phyloP scores from a whole-genome alignment of 2,797 vertebrate genomes.

The Tadarida brasiliensis region DNA sequence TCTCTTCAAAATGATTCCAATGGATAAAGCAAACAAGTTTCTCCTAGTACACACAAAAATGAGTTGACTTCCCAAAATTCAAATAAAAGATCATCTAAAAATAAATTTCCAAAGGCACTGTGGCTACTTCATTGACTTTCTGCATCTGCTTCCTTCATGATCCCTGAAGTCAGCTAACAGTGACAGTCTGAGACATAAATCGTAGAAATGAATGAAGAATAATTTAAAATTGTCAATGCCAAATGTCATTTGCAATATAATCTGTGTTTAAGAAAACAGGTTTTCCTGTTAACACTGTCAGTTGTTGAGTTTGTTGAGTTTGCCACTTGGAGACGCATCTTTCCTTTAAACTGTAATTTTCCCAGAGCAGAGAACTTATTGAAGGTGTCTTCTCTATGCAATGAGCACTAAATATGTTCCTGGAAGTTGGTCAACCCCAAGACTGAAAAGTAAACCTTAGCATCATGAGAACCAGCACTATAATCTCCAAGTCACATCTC shows the following conservation, averaged over 20 bases:
- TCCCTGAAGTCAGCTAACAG: not conserved
- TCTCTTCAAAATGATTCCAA: conserved; percentile 48
- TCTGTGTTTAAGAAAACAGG: not conserved
- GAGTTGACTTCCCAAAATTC: conserved; percentile 1
- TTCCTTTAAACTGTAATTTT: not conserved
- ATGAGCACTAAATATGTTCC: not conserved
- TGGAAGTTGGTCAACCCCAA: not conserved
- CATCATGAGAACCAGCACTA: not conserved
- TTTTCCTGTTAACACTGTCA: not conserved
- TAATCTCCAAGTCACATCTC: not conserved
- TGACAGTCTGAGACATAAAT: not conserved
- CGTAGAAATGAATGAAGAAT: not conserved
- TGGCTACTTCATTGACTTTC: not conserved
- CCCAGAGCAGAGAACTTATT: not conserved
- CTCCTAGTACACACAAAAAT: not conserved
- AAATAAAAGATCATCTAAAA: not conserved
- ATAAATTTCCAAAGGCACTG: not conserved
- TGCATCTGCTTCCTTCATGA: not conserved
- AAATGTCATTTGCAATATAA: not conserved
- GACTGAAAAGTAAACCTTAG: conserved; percentile 10
- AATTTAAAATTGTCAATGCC: not conserved
- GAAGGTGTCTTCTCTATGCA: not conserved
- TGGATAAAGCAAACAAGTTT: not conserved
- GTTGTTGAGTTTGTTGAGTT: not conserved
- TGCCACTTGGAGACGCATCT: not conserved